Conservation (phyloP, 2,113 vertebrate species). For the Pardalotus punctatus region DNA sequence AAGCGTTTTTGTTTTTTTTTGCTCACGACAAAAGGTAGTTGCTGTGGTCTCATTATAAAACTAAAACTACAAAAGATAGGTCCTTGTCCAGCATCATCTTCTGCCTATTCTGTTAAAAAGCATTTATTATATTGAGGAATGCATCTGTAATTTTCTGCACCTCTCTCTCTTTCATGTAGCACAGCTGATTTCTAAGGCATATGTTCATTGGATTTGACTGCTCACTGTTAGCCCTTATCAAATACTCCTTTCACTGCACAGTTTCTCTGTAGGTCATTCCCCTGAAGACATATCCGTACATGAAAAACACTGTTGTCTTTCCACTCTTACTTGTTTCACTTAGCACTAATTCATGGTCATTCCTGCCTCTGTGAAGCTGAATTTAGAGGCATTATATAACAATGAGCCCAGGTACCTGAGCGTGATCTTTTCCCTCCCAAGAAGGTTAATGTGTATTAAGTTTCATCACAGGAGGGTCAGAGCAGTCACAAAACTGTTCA, state of each 20-base stretch:
- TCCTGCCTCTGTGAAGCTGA: neutral
- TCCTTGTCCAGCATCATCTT: neutral
- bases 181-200: neutral
- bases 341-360: neutral
- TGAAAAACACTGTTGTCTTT: neutral
- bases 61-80: neutral
- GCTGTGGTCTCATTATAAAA: constrained; percentile 6
- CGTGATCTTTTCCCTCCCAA: neutral
- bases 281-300: neutral
- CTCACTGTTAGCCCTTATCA: neutral
- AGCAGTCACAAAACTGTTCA: neutral
- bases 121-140: neutral
- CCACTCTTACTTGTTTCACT: neutral
- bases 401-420: neutral
- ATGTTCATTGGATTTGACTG: neutral
- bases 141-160: neutral
- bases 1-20: neutral
- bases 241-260: neutral
- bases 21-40: neutral
- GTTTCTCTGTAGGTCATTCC: neutral
- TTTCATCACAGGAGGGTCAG: neutral
- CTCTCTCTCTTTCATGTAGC: neutral
- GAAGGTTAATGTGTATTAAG: neutral
- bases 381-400: neutral
- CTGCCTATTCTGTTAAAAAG: neutral